phyloP scores from a whole-genome alignment of 2,888 invertebrate genomes.

The Mystacides longicornis region DNA sequence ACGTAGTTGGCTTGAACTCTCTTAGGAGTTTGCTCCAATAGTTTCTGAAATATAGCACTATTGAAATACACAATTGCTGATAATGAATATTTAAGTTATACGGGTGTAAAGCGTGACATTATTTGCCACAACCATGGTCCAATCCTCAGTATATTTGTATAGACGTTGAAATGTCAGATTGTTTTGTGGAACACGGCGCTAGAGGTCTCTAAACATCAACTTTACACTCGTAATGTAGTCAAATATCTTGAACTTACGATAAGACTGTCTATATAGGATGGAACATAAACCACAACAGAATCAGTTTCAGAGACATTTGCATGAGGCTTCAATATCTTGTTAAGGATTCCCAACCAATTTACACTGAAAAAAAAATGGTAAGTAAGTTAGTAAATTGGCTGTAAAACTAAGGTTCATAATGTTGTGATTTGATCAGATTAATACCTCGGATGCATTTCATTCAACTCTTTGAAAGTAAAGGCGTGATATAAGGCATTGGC shows the following conservation, averaged over 20 bases:
- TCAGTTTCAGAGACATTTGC: constrained; percentile 60
- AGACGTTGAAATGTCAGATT: too few species aligned
- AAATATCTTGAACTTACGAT: constrained; percentile 6
- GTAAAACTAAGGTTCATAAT: background rate
- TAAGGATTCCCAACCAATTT: constrained; percentile 79
- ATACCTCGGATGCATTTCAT: constrained; percentile 31
- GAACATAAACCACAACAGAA: constrained; percentile 57
- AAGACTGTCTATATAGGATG: constrained; percentile 5
- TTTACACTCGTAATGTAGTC: too few species aligned
- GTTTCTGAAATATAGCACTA: constrained; percentile 11
- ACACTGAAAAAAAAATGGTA: constrained; percentile 37
- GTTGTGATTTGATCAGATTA: background rate
- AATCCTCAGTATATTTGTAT: too few species aligned
- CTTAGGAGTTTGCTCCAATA: constrained; percentile 43
- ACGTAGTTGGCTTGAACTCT: constrained; percentile 75
- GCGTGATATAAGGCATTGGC: constrained; percentile 37
- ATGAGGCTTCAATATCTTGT: constrained; percentile 63
- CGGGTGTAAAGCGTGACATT: too few species aligned
- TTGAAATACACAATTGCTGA: too few species aligned
- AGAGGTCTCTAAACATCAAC: too few species aligned
- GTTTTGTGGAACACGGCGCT: too few species aligned
- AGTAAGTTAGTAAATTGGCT: background rate
- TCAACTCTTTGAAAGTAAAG: constrained; percentile 41
- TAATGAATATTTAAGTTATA: too few species aligned
- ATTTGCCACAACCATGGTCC: too few species aligned